Base-by-base conservation (phyloP, 2,113 vertebrate species). In the Mesoclemmys tuberculata region DNA sequence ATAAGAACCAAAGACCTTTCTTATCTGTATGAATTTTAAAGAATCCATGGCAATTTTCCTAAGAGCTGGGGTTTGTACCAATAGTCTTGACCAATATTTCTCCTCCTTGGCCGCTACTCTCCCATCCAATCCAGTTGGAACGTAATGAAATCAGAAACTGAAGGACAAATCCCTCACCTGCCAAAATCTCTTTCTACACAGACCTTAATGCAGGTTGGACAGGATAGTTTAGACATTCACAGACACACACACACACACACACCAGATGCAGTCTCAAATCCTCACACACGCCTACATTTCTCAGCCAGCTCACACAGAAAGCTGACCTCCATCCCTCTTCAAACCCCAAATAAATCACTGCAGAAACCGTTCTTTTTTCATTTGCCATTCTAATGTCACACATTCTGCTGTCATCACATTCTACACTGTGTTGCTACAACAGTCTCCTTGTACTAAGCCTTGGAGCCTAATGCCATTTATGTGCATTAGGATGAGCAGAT, bases 141-240 rank as follows among this genome's bases (percentile, higher is more conserved):
- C 19, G 41, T 85, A 44, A 71, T 18, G 51, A 35, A 31, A n/a
- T 68, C 4, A 58, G 58, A 84, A 51, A 84, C n/a, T 68, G 35
- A 68, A 49, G 56, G 46, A 8, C 38, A 75, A 44, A 75, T 24
- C 41, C 71, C 71, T 44, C 5, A 21, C 48, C n/a, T 16, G 68
- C 46, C 5, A 19, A 10, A 35, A 10, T 48, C 3, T 61, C 29
- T 51, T n/a, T 10, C 38, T 21, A 82, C 38, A 38, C 12, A 75
- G 38, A 9, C 21, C 71, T 75, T 44, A 75, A 44, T 3, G 19
- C 56, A 58, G 27, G 56, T 29, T 10, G 56, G 19, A 38, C 38
- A 75, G 11, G 3, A 44, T 41, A 26, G 11, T 46, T 1, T 2
- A 16, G 27, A 6, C 35, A 12, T 2, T 26, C 0, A 1, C 49